Evolutionary conservation across 2,797 vertebrate species (phyloP).

Genomic region (Rhinoraja longicauda): DNA sequence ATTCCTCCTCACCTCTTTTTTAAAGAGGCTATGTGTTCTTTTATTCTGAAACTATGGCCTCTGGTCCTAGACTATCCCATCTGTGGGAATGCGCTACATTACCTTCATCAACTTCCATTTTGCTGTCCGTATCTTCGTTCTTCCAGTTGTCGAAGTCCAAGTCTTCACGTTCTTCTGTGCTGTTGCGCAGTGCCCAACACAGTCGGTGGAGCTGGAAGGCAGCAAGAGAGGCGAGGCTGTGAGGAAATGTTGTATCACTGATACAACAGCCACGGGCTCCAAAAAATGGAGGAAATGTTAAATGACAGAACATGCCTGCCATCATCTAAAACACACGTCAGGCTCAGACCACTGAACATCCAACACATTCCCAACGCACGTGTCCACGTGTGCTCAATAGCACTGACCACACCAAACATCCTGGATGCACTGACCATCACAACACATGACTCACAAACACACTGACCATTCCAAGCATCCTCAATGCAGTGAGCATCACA

Average conservation of each 20-base stretch:
- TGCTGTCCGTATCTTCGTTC: slow-evolving; percentile 45
- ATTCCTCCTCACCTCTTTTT: too few relatives aligned
- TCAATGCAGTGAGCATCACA: neutral
- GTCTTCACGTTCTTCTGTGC: slow-evolving; percentile 73
- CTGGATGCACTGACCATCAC: neutral
- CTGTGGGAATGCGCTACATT: slow-evolving; percentile 11
- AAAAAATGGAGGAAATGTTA: too few relatives aligned
- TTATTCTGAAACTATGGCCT: too few relatives aligned
- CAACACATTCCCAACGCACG: too few relatives aligned
- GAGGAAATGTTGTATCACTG: neutral
- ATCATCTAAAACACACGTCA: neutral
- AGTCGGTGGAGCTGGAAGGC: slow-evolving; percentile 74
- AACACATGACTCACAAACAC: neutral
- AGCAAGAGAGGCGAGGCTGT: slow-evolving; percentile 27
- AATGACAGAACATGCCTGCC: too few relatives aligned
- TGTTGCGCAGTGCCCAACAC: slow-evolving; percentile 82
- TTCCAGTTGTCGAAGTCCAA: slow-evolving; percentile 64
- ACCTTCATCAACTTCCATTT: slow-evolving; percentile 50
- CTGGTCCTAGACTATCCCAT: neutral
- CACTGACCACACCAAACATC: neutral
- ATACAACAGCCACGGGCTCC: neutral
- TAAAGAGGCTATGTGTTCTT: too few relatives aligned
- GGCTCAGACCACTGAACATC: neutral
- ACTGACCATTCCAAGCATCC: neutral
- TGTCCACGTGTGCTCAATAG: too few relatives aligned